phyloP scores from a whole-genome alignment of 2,113 vertebrate genomes.

The Prochilodus magdalenae region DNA sequence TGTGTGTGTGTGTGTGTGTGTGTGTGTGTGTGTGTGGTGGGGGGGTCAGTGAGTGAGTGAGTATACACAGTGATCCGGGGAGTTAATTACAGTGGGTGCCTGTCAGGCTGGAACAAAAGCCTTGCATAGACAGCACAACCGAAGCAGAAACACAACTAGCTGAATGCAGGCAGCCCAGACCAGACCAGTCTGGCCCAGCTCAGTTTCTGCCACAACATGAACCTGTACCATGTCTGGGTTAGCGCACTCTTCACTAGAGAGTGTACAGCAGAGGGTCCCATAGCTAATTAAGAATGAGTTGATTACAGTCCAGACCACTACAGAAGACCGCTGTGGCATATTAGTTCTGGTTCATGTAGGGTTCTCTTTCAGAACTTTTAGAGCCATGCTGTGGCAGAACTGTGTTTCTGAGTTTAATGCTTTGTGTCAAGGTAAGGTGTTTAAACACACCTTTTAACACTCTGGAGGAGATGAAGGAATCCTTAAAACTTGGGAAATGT shows the following conservation, averaged over 20 bases:
- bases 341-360: too few relatives aligned
- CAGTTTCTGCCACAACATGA: slow-evolving; percentile 43
- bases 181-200: slow-evolving; percentile 65
- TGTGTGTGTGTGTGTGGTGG: slow-evolving; percentile 4
- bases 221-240: neutral
- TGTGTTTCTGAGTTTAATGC: neutral
- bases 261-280: too few relatives aligned
- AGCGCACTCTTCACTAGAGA: neutral
- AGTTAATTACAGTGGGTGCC: slow-evolving; percentile 79
- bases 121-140: slow-evolving; percentile 80
- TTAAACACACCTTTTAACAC: too few relatives aligned
- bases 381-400: neutral
- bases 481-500: neutral
- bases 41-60: slow-evolving; percentile 69
- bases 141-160: slow-evolving; percentile 71
- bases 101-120: slow-evolving; percentile 79
- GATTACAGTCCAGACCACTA: too few relatives aligned
- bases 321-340: too few relatives aligned
- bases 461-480: too few relatives aligned
- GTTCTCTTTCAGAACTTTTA: too few relatives aligned
- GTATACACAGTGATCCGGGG: slow-evolving; percentile 77
- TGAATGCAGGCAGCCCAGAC: slow-evolving; percentile 66
- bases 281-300: neutral
- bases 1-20: too few relatives aligned
- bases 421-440: too few relatives aligned